Percentiles rank a stretch among this genome's conserved stretches.
Conservation (phyloP, 2,113 vertebrate genomes). For the Chelonoidis abingdonii region DNA sequence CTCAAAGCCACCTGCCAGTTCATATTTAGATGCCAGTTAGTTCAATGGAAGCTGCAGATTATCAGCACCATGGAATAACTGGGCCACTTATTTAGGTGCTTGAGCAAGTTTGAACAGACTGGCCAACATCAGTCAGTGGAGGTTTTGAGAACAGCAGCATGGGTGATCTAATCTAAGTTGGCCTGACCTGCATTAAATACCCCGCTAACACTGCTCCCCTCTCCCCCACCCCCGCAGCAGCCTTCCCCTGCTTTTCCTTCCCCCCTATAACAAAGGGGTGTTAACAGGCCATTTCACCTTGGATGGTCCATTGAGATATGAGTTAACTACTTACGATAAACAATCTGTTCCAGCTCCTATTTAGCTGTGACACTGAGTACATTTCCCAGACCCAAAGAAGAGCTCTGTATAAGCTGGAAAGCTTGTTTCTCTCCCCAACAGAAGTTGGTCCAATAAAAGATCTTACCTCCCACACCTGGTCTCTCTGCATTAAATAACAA, state of each 20-base stretch:
- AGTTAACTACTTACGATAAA: neutral
- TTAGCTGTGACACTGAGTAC: neutral
- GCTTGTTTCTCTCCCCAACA: neutral
- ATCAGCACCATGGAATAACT: neutral
- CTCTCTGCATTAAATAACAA: neutral
- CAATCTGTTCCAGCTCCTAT: neutral
- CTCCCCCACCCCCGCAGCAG: neutral
- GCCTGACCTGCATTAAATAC: neutral
- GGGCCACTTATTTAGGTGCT: neutral
- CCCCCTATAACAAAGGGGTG: neutral
- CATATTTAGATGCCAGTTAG: neutral
- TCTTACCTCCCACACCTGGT: neutral
- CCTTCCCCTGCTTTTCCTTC: neutral
- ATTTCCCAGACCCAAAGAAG: neutral
- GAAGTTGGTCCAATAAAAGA: neutral
- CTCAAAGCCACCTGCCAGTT: neutral
- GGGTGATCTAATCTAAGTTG: neutral
- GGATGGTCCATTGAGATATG: neutral
- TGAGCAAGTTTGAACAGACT: neutral
- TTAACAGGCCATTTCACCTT: neutral
- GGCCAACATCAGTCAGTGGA: neutral
- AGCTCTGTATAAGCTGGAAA: neutral
- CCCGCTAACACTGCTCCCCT: neutral
- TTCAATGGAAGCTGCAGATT: neutral
- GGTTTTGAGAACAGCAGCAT: neutral